Evolutionary conservation across 37 sponge, comb jelly and placozoan species (phyloP).

Genomic region (Spongia lamella): DNA sequence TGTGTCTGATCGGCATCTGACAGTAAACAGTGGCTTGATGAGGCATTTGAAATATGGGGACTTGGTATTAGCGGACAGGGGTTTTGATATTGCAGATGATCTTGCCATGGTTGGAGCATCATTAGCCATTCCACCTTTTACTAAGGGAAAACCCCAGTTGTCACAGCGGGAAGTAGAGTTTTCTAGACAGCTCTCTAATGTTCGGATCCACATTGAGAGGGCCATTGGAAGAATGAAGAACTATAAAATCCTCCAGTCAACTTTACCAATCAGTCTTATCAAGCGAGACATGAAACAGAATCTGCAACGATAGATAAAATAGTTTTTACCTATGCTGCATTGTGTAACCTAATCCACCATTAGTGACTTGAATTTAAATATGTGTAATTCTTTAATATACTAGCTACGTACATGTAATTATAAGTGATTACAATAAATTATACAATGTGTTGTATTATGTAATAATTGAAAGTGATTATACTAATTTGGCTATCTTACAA

Average conservation of each 20-base stretch:
- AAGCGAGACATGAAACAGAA: slow-evolving; percentile 12
- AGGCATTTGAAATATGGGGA: slow-evolving; percentile 32
- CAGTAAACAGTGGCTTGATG: slow-evolving; percentile 30
- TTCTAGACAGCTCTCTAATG: slow-evolving; percentile 7
- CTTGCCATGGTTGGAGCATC: slow-evolving; percentile 32
- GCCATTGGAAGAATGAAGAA: slow-evolving; percentile 46
- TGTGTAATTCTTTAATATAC: no score
- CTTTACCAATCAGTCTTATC: slow-evolving; percentile 30
- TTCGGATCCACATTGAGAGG: slow-evolving; percentile 23
- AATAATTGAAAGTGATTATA: no score
- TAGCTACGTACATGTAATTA: no score
- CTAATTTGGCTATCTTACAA: slow-evolving; percentile 2
- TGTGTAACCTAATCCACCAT: slow-evolving; percentile 17
- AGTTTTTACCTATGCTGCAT: slow-evolving; percentile 16
- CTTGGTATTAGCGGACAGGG: slow-evolving; percentile 26
- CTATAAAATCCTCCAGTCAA: slow-evolving; percentile 29
- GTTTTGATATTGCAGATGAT: slow-evolving; percentile 39
- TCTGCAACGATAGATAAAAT: slow-evolving; percentile 31
- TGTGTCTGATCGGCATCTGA: slow-evolving; percentile 30
- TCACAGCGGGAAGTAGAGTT: slow-evolving; percentile 25
- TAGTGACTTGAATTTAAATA: no score
- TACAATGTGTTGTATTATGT: no score
- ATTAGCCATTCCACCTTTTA: slow-evolving; percentile 35
- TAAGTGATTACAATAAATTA: no score
- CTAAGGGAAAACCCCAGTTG: slow-evolving; percentile 35